These are phyloP conservation scores for Chymomyza caudatula DNA, from an alignment of 2,888 invertebrate genomes.

Conservation along the genomic window DNA sequence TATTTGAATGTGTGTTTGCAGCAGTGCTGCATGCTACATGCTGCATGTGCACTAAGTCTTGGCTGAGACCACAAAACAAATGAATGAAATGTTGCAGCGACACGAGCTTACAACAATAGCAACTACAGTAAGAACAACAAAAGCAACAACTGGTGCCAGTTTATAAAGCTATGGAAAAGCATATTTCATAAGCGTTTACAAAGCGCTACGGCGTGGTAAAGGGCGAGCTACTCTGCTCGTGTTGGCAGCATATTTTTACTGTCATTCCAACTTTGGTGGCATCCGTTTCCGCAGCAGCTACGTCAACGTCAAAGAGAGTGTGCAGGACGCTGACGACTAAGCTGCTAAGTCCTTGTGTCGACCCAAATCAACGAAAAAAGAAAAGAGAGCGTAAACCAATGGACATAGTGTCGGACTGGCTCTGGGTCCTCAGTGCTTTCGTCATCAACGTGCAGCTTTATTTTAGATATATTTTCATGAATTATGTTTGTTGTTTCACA, in stretches of 20 bases:
- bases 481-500: slow-evolving; percentile 32
- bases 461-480: slow-evolving; percentile 41
- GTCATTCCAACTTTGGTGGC: slow-evolving; percentile 36
- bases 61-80: slow-evolving; percentile 58
- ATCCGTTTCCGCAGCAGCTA: slow-evolving; percentile 12
- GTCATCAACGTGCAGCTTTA: slow-evolving; percentile 15
- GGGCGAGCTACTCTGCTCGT: background rate
- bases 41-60: slow-evolving; percentile 44
- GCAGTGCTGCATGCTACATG: too few relatives aligned
- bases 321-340: slow-evolving; percentile 29
- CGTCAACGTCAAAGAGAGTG: background rate
- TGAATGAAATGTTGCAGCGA: slow-evolving; percentile 57
- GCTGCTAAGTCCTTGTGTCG: slow-evolving; percentile 62
- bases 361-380: slow-evolving; percentile 56
- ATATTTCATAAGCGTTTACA: slow-evolving; percentile 38
- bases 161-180: slow-evolving; percentile 50
- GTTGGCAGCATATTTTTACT: slow-evolving; percentile 57
- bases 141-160: slow-evolving; percentile 21
- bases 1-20: background rate
- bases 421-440: background rate
- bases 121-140: slow-evolving; percentile 1
- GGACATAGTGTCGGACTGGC: background rate
- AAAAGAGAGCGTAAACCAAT: background rate
- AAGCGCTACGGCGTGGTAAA: background rate
- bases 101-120: slow-evolving; percentile 32